Evolutionary conservation across 2,888 invertebrate species (phyloP), one percentile per base, ranked within the genome.

Genomic region (Aleiodes alternator): DNA sequence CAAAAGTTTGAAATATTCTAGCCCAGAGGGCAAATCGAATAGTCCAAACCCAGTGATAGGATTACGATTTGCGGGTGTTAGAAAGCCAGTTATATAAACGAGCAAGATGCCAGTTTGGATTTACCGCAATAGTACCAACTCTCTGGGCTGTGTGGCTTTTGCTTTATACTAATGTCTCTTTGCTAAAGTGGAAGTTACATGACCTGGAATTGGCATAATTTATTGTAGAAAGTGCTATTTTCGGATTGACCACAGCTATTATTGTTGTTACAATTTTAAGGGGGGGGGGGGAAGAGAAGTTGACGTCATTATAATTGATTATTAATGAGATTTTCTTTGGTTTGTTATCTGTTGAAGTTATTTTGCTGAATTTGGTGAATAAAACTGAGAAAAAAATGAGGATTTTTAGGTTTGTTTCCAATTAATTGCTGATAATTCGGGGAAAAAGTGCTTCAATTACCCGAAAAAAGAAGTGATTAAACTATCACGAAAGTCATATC

Each of bases 131-230:
- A 69, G 74, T 72, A 74, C 68, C 56, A 64, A 23, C 34, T 51
- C 50, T 23, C 23, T 23, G 23, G 23, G 50, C 23, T 56, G 51
- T 59, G 72, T 48, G 48, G 57, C 72, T 69, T 50, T 51, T 61
- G 72, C 72, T 84, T 86, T 84, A 82, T 82, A 82, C 84, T 85
- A 84, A 86, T 85, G 84, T 85, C 83, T 83, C 64, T 64, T 64
- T 75, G 74, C 80, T 80, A 81, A 82, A 83, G 81, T 82, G 80
- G 78, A 80, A 81, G 82, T 82, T 83, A 82, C 84, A 84, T 79
- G 81, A 81, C 80, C 80, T 76, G 77, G 85, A 84, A 86, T 86
- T 85, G 84, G 84, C 80, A 80, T 85, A 84, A 85, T 83, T 80
- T 82, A 84, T 77, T 72, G 77, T 66, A 23, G 57, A 69, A 66